Evolutionary conservation across 2,888 invertebrate species (phyloP).

Genomic region (Nomada lathburiana): DNA sequence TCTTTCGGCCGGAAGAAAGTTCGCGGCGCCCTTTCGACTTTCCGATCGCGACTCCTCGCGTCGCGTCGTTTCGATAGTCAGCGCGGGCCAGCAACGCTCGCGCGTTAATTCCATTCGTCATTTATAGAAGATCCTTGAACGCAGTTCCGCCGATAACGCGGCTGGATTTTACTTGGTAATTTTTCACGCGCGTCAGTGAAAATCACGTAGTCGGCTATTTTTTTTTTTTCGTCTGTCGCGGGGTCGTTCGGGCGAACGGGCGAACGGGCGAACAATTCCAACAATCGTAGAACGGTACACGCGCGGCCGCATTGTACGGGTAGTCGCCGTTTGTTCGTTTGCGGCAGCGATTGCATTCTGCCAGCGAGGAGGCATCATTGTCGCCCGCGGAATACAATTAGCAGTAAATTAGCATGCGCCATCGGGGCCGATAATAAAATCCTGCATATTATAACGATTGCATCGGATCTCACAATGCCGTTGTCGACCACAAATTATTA

Average conservation of each 20-base stretch:
- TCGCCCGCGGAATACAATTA: conserved; percentile 83
- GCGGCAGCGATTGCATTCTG: conserved; percentile 70
- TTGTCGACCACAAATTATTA: conserved; percentile 84
- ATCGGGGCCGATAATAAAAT: conserved; percentile 83
- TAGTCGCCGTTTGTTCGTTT: conserved; percentile 59
- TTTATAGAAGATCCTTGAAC: conserved; percentile 40
- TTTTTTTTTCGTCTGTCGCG: conserved; percentile 45
- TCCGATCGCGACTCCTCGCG: no score
- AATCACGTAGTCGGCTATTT: conserved; percentile 65
- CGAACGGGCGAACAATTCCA: conserved; percentile 11
- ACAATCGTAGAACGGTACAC: conserved; percentile 57
- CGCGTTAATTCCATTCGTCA: conserved; percentile 18
- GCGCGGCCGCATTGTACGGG: conserved; percentile 46
- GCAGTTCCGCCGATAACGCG: conserved; percentile 28
- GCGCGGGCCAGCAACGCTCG: neutral
- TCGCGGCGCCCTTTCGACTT: no score
- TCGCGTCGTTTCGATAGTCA: neutral
- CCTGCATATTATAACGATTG: conserved; percentile 83
- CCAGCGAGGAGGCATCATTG: conserved; percentile 79
- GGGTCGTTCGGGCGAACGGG: conserved; percentile 10
- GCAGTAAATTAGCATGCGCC: conserved; percentile 84
- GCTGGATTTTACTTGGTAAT: conserved; percentile 61
- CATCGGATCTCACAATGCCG: conserved; percentile 83
- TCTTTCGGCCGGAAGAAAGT: no score
- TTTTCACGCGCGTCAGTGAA: conserved; percentile 69